Conservation (phyloP, 2,888 invertebrate species). For the Chaetogeoica ovagalla region DNA sequence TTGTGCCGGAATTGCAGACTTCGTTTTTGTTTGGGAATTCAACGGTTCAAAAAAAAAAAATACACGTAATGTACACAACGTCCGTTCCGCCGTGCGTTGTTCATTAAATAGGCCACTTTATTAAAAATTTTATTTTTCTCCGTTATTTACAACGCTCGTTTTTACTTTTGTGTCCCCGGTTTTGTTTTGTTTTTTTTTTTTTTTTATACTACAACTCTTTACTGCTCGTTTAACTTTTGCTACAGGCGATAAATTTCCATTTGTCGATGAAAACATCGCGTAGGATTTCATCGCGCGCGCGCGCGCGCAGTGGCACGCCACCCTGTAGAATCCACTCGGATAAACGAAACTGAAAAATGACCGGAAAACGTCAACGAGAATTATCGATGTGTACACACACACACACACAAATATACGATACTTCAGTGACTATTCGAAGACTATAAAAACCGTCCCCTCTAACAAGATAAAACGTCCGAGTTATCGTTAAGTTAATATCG, state of each 20-base stretch:
- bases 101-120: neutral
- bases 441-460: too few relatives aligned
- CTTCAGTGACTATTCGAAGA: too few relatives aligned
- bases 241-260: slow-evolving; percentile 22
- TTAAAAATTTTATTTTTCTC: neutral
- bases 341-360: neutral
- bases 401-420: too few relatives aligned
- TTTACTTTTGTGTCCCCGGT: neutral
- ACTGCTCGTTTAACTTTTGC: slow-evolving; percentile 1
- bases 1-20: neutral
- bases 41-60: neutral
- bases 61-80: neutral
- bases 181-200: neutral
- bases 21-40: neutral
- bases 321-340: too few relatives aligned
- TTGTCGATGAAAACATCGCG: slow-evolving; percentile 1
- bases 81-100: too few relatives aligned
- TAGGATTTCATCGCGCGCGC: neutral
- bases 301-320: too few relatives aligned
- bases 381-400: too few relatives aligned
- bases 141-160: neutral
- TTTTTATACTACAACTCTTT: neutral
- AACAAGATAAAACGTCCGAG: too few relatives aligned
- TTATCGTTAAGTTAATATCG: too few relatives aligned
- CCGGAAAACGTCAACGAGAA: too few relatives aligned